Conservation (phyloP, 2,113 vertebrate genomes). For the Plecotus auritus region DNA sequence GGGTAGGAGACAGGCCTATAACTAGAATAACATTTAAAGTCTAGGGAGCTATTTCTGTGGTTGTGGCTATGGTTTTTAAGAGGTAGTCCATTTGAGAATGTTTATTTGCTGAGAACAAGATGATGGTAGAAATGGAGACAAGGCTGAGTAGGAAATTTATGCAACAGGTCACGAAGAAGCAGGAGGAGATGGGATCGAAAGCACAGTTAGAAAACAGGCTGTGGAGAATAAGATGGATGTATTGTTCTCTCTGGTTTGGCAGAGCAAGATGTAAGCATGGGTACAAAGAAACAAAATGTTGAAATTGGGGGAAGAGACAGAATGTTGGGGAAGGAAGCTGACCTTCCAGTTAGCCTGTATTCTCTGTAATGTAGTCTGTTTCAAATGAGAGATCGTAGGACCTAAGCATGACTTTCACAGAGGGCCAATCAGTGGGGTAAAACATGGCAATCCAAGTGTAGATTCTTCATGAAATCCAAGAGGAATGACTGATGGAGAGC, state of each 20-base stretch:
- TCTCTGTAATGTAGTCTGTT: background rate
- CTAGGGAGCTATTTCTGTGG: background rate
- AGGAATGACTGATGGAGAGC: background rate
- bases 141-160: background rate
- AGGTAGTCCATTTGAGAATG: background rate
- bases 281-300: background rate
- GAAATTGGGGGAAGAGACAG: background rate
- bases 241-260: background rate
- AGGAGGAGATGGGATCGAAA: background rate
- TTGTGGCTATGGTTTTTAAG: slow-evolving; percentile 1
- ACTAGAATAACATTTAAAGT: background rate
- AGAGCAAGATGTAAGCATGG: background rate
- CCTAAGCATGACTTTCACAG: background rate
- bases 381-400: background rate
- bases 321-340: background rate
- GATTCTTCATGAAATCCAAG: background rate
- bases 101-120: background rate
- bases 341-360: background rate
- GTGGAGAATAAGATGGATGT: background rate
- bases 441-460: background rate
- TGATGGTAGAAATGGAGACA: background rate
- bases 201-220: background rate
- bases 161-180: background rate
- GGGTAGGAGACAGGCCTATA: background rate
- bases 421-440: background rate